Evolutionary conservation across 2,888 invertebrate species (phyloP).

Genomic region (Pterobdella sp.): DNA sequence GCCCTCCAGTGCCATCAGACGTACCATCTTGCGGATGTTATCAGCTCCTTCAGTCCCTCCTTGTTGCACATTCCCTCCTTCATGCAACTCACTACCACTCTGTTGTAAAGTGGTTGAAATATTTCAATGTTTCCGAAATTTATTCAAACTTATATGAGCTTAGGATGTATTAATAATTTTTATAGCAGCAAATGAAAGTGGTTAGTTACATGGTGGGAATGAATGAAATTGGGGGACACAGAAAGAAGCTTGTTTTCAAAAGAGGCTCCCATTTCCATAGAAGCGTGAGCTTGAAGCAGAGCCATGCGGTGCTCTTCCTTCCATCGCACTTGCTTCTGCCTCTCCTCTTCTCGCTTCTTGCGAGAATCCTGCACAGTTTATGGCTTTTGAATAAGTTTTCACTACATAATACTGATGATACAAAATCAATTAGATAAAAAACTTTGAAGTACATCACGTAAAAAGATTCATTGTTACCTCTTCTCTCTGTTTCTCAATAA

Average conservation of each 20-base stretch:
- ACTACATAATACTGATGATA: neutral
- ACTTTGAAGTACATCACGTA: neutral
- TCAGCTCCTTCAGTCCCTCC: neutral
- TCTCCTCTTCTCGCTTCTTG: slow-evolving; percentile 40
- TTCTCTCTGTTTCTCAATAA: slow-evolving; percentile 39
- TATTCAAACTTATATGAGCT: no score
- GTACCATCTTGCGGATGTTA: neutral
- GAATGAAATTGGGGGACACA: neutral
- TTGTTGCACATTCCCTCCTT: neutral
- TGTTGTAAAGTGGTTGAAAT: no score
- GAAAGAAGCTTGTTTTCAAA: neutral
- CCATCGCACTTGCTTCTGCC: slow-evolving; percentile 40
- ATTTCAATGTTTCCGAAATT: no score
- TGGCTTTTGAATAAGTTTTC: neutral
- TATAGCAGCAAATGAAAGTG: neutral
- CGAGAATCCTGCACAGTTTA: slow-evolving; percentile 35
- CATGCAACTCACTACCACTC: no score
- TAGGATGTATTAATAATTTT: neutral
- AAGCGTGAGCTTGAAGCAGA: slow-evolving; percentile 33
- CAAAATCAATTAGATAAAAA: neutral
- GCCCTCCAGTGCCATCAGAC: neutral
- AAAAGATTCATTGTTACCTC: slow-evolving; percentile 34
- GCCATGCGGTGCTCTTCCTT: slow-evolving; percentile 38
- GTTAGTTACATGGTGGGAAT: neutral
- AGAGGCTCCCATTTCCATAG: slow-evolving; percentile 27